Base-by-base conservation (phyloP, 53 echinoderm and acorn worm genomes). In the Antedon mediterranea region DNA sequence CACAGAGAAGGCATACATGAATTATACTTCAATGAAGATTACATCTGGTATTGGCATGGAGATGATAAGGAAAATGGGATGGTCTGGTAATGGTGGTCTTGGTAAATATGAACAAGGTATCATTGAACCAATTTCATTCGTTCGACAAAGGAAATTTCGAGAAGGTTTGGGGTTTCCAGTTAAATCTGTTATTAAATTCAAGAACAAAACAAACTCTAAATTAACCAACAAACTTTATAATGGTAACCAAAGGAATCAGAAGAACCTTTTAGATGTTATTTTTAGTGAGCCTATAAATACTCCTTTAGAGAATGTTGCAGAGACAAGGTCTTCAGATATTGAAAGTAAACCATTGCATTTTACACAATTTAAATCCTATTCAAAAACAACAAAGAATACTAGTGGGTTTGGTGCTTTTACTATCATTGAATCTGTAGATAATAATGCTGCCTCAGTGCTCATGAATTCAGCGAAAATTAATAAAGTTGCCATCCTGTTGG, bases 51-150 rank as follows among this genome's bases (percentile, higher is more conserved):
- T 76, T 33, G 43, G 76, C 14, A 31, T 43, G 32, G 28, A 31
- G 5, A 3, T 78, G 71, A 43, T 90, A 80, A 88, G 85, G 78
- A 90, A 87, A 85, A 88, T 87, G 90, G 90, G 90, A 31, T 90
- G 90, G 90, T 80, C 34, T 28, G 90, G 90, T 0, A 76, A 80
- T 26, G 90, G 90, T 11, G 87, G 83, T 6, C 75, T 90, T 0
- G 90, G 82, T 5, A 87, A 90, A 74, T 79, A 77, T 27, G 86
- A 72, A 31, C 44, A 78, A 34, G 90, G 90, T 23, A 90, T 82
- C 30, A 77, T 80, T 14, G 79, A 77, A 29, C 90, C 87, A 32
- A n/a, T n/a, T n/a, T n/a, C n/a, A n/a, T n/a, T n/a, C n/a, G n/a
- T n/a, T n/a, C n/a, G n/a, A n/a, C n/a, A n/a, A n/a, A n/a, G n/a